Base-by-base conservation (phyloP, 2,113 vertebrate species). In the Sphyrna mokarran region DNA sequence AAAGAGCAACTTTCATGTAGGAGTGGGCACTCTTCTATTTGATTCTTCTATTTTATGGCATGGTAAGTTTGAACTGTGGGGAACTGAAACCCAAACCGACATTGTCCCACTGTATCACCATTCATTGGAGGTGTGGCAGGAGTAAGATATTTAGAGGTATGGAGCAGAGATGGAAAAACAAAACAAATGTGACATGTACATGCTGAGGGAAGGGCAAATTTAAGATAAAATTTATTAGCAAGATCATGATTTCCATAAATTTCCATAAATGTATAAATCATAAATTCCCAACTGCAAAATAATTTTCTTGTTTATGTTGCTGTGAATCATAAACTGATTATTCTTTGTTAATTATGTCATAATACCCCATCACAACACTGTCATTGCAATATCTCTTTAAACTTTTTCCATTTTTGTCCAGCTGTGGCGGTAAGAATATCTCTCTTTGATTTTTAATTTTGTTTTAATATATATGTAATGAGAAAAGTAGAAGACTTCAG, bases 271-370 rank as follows among this genome's bases (percentile, higher is more conserved):
- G 89, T 68, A n/a, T 66, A 93, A 93, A 37, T 66, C 89, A 68
- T 37, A 9, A 93, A 93, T 93, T 93, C 33, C 33, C 61, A 66
- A 37, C 33, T 66, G 33, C 87, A 61, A 61, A 66, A 68, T 93
- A 93, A 68, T 93, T 68, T 93, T 37, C 58, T 63, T 37, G 58
- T 93, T 63, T 91, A 91, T 68, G 61, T 93, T 93, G 89, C 58
- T 93, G n/a, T 93, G 61, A 90, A 93, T 93, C 89, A 68, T 61
- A 93, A 66, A 37, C 89, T 93, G 61, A 93, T 93, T 93, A 93
- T 93, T 93, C 61, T 93, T 93, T 93, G 33, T 93, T 66, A 93
- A n/a, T 61, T 93, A 93, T 93, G 89, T 93, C 89, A 93, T 23
- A 93, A 93, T 93, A 93, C 89, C 89, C 33, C 61, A 93, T 93